Conservation (phyloP, 2,113 vertebrate genomes). For the Varanus salvator region DNA sequence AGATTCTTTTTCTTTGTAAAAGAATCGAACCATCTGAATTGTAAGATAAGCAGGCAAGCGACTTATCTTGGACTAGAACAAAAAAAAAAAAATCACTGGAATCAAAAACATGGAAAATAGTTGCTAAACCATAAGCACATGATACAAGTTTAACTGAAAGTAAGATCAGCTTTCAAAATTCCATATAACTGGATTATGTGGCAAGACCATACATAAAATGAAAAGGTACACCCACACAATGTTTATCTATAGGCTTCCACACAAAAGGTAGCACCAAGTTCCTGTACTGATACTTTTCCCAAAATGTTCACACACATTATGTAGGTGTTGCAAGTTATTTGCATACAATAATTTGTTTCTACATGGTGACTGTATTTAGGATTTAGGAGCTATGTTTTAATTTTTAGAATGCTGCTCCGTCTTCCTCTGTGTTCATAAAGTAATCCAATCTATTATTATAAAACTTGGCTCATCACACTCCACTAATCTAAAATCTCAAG, state of each 20-base stretch:
- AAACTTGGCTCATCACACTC: background rate
- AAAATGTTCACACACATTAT: background rate
- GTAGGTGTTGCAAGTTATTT: background rate
- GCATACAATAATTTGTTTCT: background rate
- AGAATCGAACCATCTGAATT: constrained; percentile 98
- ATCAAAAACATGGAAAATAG: constrained; percentile 9
- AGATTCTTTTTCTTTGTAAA: constrained; percentile 99
- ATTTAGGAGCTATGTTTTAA: background rate
- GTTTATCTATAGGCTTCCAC: background rate
- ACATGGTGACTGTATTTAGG: background rate
- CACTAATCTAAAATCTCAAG: background rate
- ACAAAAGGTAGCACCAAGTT: background rate
- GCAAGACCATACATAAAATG: background rate
- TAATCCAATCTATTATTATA: background rate
- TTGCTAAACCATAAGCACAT: background rate
- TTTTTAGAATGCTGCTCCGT: background rate
- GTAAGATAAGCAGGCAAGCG: constrained; percentile 95
- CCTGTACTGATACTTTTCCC: background rate
- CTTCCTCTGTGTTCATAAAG: background rate
- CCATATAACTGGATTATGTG: background rate
- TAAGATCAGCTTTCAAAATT: background rate
- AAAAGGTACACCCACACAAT: background rate
- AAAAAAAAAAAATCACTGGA: constrained; percentile 21
- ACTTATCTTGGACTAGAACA: constrained; percentile 91
- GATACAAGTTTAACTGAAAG: background rate